Evolutionary conservation across 2,113 vertebrate species (phyloP), one percentile per base, ranked within the genome.

Genomic region (Lasiurus borealis): DNA sequence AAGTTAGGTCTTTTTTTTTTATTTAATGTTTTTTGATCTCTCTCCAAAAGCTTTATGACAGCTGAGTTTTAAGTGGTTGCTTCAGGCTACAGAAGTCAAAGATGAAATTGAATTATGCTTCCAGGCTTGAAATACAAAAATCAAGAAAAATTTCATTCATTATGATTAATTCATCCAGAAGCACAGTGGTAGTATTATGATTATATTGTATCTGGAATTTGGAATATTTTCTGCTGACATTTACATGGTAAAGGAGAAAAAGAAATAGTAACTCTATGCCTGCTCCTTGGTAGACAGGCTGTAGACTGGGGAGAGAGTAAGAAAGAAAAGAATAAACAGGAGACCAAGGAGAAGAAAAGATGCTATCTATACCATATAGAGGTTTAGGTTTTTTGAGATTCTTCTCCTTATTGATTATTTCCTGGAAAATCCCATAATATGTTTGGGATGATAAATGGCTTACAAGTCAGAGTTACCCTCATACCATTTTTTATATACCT

Each of bases 61-160:
- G 93, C 95, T 94, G 93, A 95, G 68, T 96, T 92, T 90, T 88
- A 93, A 95, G 91, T 96, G 73, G 91, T 85, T 92, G 94, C 97
- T 96, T 97, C 94, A 96, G 96, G 96, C 96, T 96, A 94, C 59
- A 95, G 92, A 95, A 97, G 95, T 94, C 91, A 94, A 96, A 93
- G 85, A 95, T 92, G 44, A 96, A 97, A 97, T 94, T 95, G 68
- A 95, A 97, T 97, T 98, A 96, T 96, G 88, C 89, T 97, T 98
- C 95, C 97, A 97, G 96, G 91, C 96, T 98, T 98, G 97, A 97
- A 97, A 98, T 91, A 97, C 94, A 95, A 96, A 96, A 97, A 97
- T 97, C 97, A 97, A 87, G 96, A 97, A 97, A 98, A 98, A 98
- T 97, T 97, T 98, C 97, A 97, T 98, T 98, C 97, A 98, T 98